phyloP scores from a whole-genome alignment of 2,797 vertebrate species.

The Spheniscus humboldti region DNA sequence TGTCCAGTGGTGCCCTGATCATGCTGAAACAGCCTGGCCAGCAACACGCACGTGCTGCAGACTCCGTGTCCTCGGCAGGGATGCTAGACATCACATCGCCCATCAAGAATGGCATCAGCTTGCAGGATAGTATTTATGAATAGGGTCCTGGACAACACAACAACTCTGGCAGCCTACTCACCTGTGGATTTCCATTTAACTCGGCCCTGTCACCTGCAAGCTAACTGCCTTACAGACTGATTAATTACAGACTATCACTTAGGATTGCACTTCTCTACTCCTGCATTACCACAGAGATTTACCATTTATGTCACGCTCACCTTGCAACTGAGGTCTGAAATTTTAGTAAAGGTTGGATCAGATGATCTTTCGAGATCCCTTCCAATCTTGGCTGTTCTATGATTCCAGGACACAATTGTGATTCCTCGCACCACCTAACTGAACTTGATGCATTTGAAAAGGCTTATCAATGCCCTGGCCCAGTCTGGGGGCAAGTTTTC shows the following conservation, averaged over 20 bases:
- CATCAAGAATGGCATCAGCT: background rate
- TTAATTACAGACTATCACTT: background rate
- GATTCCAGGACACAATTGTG: background rate
- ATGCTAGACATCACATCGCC: too few species aligned
- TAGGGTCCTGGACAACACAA: background rate
- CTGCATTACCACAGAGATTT: background rate
- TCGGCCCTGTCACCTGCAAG: background rate
- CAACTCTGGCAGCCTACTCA: background rate
- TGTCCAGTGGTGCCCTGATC: background rate
- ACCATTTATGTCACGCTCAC: rapidly evolving
- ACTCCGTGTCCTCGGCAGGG: too few species aligned
- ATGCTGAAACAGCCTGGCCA: background rate
- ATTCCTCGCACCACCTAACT: background rate
- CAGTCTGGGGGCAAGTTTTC: background rate
- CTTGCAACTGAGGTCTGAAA: background rate
- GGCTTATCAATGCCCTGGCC: background rate
- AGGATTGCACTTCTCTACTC: background rate
- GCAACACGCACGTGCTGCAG: background rate
- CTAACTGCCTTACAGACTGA: background rate
- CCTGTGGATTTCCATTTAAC: background rate
- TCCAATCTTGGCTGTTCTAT: background rate
- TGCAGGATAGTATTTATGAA: background rate
- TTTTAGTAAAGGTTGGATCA: background rate
- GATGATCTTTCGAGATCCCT: background rate
- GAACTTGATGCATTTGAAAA: background rate